A percentile compares a stretch with the other conserved stretches of the same genome.
phyloP scores from a whole-genome alignment of 2,888 invertebrate genomes.

The Drosophila robusta region DNA sequence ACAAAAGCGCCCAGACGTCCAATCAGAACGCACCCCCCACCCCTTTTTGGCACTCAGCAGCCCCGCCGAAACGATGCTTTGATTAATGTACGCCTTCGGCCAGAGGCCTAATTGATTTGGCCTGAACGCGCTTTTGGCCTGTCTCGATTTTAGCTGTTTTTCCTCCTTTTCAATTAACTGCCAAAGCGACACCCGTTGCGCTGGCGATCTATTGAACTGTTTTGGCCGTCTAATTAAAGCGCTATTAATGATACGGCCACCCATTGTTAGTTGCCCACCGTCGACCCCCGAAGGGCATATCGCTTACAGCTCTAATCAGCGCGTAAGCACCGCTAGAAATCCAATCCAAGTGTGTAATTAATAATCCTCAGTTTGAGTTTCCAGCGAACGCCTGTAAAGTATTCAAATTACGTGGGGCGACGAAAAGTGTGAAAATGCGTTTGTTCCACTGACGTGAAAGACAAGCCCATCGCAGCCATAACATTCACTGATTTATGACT shows the following conservation, averaged over 20 bases:
- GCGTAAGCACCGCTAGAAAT: conserved; percentile 54
- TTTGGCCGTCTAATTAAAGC: conserved; percentile 64
- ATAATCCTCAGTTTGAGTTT: conserved; percentile 63
- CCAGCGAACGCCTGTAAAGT: conserved; percentile 75
- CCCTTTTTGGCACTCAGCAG: neutral
- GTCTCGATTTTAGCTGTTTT: neutral
- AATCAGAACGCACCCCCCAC: conserved; percentile 60
- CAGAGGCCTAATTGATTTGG: conserved; percentile 70
- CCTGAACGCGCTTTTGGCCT: conserved; percentile 14
- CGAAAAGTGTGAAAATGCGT: conserved; percentile 84
- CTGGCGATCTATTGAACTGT: conserved; percentile 40
- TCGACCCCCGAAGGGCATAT: conserved; percentile 31
- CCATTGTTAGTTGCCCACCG: conserved; percentile 44
- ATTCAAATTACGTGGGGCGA: conserved; percentile 79
- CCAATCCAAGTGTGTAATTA: conserved; percentile 79
- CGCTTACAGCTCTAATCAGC: conserved; percentile 66
- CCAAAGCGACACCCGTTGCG: conserved; percentile 44
- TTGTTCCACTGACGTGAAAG: conserved; percentile 71
- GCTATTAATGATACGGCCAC: conserved; percentile 69
- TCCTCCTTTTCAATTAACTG: conserved; percentile 41
- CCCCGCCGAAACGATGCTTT: conserved; percentile 51
- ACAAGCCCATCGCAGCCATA: conserved; percentile 74
- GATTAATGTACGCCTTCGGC: conserved; percentile 63
- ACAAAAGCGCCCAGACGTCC: conserved; percentile 57
- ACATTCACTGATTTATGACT: conserved; percentile 84